Base-by-base conservation (phyloP, 2,888 invertebrate species). In the Lissonota sp. region DNA sequence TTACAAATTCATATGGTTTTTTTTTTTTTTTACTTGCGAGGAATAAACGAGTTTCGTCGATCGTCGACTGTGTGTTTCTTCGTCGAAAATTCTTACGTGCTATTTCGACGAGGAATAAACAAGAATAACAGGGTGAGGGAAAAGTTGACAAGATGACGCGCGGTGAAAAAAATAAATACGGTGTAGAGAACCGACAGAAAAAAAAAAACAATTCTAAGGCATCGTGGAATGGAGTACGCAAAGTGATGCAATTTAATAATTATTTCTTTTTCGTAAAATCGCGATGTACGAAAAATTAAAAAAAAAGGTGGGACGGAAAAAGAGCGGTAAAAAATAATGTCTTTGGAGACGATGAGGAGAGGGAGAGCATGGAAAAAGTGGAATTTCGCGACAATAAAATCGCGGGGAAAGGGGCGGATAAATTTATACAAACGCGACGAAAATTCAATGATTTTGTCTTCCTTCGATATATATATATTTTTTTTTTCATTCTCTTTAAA, bases 11-110 rank as follows among this genome's bases (percentile, higher is more conserved):
- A 26, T 26, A 26, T 3, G 26, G 1, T 26, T 26, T 26, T 1
- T 26, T 26, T 26, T 26, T 26, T 26, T 26, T 3, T 26, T 26
- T 26, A 2, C 26, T 77, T 77, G 57, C 74, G 57, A 66, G 58
- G 63, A 46, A 74, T 37, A 73, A 64, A 73, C 44, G 76, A 78
- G 81, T 82, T 80, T 26, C 26, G 26, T 2, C 26, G 55, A 60
- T 77, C 51, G 73, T 83, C 83, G 62, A 60, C 72, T 64, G 55
- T 73, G 64, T 51, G 39, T 69, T 79, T 66, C 64, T 55, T 73
- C 83, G 82, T 84, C 85, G 79, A 70, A 26, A 26, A 76, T 83
- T 85, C 87, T 87, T 86, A 84, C 79, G 73, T 82, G 69, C 84
- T 86, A 83, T 82, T 83, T 74, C 55, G 51, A 78, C 57, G 66